A percentile compares a stretch with the other conserved stretches of the same genome.
phyloP scores from a whole-genome alignment of 2,797 vertebrate genomes.

The Huso huso region DNA sequence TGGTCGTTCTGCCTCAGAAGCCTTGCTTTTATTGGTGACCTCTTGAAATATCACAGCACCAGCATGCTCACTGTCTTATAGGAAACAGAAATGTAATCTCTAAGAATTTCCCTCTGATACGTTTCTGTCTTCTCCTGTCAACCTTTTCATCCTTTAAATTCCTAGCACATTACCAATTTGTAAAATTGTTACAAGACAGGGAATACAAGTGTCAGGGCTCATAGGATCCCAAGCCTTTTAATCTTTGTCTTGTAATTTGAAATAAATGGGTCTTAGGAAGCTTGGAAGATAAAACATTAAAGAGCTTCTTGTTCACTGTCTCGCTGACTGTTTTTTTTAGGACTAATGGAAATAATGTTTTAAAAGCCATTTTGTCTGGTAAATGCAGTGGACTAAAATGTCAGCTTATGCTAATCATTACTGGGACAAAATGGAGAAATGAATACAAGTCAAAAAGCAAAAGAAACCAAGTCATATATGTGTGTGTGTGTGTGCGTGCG shows the following conservation, averaged over 20 bases:
- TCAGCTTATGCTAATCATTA: too few relatives aligned
- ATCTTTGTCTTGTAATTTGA: neutral
- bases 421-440: too few relatives aligned
- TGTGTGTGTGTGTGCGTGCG: neutral
- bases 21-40: constrained; percentile 4
- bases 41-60: constrained; percentile 3
- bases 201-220: constrained; percentile 12
- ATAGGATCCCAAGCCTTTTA: constrained; percentile 3
- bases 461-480: too few relatives aligned
- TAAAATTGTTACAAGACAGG: constrained; percentile 1
- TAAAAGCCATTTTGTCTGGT: too few relatives aligned
- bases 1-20: constrained; percentile 5
- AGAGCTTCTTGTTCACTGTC: neutral
- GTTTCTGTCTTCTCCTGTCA: constrained; percentile 13
- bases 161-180: constrained; percentile 7
- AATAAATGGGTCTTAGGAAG: neutral
- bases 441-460: too few relatives aligned
- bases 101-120: constrained; percentile 13
- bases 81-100: constrained; percentile 5
- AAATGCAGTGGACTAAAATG: too few relatives aligned
- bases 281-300: neutral
- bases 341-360: too few relatives aligned
- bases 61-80: constrained; percentile 9
- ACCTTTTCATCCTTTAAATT: constrained; percentile 13
- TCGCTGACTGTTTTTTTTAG: neutral